Conservation (phyloP, 2,113 vertebrate species). For the Arizona elegans region DNA sequence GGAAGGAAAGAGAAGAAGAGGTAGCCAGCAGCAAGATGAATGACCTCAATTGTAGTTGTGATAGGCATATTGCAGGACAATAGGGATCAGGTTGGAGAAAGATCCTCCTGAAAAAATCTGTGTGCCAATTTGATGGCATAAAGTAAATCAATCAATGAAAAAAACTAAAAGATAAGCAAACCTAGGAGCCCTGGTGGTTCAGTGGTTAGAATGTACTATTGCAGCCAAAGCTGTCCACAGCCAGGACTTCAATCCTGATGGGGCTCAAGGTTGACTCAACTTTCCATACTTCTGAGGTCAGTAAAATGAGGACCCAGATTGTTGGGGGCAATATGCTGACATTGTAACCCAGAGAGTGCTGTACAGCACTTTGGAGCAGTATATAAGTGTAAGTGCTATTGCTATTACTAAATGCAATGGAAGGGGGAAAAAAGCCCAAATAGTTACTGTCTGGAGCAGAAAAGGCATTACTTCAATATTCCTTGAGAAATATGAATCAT, state of each 20-base stretch:
- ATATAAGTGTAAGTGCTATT: neutral
- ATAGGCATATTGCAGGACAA: neutral
- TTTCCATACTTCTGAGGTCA: neutral
- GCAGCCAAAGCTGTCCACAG: neutral
- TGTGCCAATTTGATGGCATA: neutral
- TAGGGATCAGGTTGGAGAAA: neutral
- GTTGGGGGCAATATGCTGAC: neutral
- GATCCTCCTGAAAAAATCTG: neutral
- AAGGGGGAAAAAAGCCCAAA: constrained; percentile 2
- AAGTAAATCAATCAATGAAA: neutral
- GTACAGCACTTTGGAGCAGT: neutral
- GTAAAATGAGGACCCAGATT: neutral
- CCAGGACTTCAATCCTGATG: neutral
- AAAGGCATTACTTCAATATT: constrained; percentile 38
- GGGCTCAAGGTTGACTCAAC: neutral
- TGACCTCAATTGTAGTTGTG: neutral
- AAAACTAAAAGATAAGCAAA: constrained; percentile 34
- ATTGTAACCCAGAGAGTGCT: neutral
- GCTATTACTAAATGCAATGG: constrained; percentile 4
- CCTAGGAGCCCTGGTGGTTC: neutral
- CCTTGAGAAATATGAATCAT: constrained; percentile 36
- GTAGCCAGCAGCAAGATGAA: neutral
- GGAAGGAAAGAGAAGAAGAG: neutral
- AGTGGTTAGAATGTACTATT: neutral
- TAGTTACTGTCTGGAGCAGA: constrained; percentile 30